A percentile compares a stretch with the other conserved stretches of the same genome.
Evolutionary conservation across 2,113 vertebrate genomes (phyloP).

Genomic region (Dipodomys stephensi): DNA sequence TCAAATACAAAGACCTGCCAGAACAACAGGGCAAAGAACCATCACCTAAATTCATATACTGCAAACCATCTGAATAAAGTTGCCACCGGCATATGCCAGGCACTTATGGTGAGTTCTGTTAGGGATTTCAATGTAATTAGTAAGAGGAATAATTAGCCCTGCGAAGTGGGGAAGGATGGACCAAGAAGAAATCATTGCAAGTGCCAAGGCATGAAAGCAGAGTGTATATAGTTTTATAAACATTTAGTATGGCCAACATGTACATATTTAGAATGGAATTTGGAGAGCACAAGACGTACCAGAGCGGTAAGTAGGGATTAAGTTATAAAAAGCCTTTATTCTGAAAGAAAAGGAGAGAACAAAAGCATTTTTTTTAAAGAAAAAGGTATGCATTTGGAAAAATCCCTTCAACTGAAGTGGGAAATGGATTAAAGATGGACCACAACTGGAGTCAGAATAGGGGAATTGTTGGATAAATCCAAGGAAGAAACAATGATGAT

Average conservation of each 20-base stretch:
- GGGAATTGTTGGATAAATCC: neutral
- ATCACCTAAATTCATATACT: neutral
- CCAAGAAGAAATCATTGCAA: neutral
- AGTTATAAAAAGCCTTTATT: slow-evolving; percentile 8
- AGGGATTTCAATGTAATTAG: neutral
- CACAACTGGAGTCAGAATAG: neutral
- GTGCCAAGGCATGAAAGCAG: neutral
- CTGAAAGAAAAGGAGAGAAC: neutral
- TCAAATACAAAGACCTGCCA: slow-evolving; percentile 95
- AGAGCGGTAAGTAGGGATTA: neutral
- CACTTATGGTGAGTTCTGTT: neutral
- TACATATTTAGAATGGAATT: neutral
- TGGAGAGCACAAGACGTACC: neutral
- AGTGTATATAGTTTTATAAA: neutral
- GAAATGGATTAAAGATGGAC: neutral
- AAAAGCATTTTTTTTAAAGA: slow-evolving; percentile 31
- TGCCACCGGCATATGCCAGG: neutral
- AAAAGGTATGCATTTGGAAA: slow-evolving; percentile 40
- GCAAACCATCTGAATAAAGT: neutral
- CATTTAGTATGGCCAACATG: neutral
- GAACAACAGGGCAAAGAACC: slow-evolving; percentile 16
- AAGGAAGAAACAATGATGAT: neutral
- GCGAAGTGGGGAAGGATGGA: neutral
- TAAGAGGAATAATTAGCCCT: neutral
- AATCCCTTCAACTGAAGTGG: slow-evolving; percentile 1